These are phyloP conservation scores for Cygnus buccinator DNA, from an alignment of 2,113 vertebrate genomes.

Conservation along the genomic window DNA sequence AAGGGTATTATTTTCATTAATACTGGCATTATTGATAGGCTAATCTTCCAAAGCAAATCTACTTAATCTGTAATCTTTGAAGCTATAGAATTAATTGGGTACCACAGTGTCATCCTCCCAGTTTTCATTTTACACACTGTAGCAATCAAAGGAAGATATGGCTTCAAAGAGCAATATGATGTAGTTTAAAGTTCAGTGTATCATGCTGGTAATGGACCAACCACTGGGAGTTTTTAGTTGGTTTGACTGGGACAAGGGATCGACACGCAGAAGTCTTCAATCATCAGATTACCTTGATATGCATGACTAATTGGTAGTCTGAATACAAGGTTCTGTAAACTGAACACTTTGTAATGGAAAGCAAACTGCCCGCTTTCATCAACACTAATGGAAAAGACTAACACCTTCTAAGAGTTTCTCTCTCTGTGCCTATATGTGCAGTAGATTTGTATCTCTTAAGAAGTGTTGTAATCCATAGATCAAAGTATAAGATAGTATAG, in stretches of 20 bases:
- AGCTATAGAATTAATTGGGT: neutral
- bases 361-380: neutral
- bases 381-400: neutral
- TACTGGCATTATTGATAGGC: neutral
- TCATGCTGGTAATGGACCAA: neutral
- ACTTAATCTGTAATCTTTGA: slow-evolving; percentile 40
- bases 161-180: neutral
- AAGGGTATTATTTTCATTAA: slow-evolving; percentile 33
- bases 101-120: neutral
- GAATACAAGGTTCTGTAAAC: neutral
- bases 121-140: neutral
- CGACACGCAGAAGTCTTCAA: neutral
- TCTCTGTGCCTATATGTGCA: neutral
- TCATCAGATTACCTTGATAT: neutral
- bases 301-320: neutral
- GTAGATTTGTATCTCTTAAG: neutral
- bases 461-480: neutral
- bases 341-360: neutral
- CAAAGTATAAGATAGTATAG: neutral
- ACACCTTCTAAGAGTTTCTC: neutral
- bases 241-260: neutral
- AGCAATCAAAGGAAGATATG: neutral
- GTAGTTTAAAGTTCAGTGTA: neutral
- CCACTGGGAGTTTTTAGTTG: neutral
- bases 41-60: slow-evolving; percentile 34